A percentile compares a stretch with the other conserved stretches of the same genome.
Evolutionary conservation across 2,888 invertebrate genomes (phyloP).

Genomic region (Pollenia amentaria): DNA sequence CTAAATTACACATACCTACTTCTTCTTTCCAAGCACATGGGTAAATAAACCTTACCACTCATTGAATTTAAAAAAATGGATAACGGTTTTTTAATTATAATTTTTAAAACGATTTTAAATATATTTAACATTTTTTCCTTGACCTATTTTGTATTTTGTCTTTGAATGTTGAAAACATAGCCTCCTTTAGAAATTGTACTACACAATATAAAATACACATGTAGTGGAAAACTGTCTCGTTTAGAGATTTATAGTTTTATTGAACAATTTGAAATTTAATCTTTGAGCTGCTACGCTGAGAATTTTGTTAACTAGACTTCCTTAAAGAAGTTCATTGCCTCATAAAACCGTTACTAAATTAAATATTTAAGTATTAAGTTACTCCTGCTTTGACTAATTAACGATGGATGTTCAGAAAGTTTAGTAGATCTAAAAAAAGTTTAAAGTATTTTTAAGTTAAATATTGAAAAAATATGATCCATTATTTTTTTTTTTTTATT

Average conservation of each 20-base stretch:
- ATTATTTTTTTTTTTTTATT: too few relatives aligned
- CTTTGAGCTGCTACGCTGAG: conserved; percentile 25
- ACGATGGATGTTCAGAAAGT: conserved; percentile 27
- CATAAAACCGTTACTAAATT: conserved; percentile 42
- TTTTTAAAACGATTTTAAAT: background rate
- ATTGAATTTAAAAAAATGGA: conserved; percentile 18
- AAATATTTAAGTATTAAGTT: conserved; percentile 38
- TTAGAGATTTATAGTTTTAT: background rate
- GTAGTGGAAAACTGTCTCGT: background rate
- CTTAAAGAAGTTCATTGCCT: conserved; percentile 56
- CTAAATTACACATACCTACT: conserved; percentile 26
- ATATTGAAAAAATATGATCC: too few relatives aligned
- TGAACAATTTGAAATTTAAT: conserved; percentile 36
- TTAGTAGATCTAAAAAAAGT: background rate
- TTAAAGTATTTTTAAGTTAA: too few relatives aligned
- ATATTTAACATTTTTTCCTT: conserved; percentile 1
- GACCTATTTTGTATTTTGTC: conserved; percentile 32
- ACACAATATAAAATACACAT: background rate
- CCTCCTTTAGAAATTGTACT: background rate
- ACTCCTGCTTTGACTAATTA: background rate
- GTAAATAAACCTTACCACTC: conserved; percentile 8
- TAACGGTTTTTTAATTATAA: background rate
- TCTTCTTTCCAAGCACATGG: conserved; percentile 14
- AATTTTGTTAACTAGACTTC: conserved; percentile 28
- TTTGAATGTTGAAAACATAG: conserved; percentile 23